Percentiles rank a stretch among this genome's conserved stretches.
These are phyloP conservation scores for Ctenicera cuprea DNA, from an alignment of 2,888 invertebrate species.

Conservation along the genomic window DNA sequence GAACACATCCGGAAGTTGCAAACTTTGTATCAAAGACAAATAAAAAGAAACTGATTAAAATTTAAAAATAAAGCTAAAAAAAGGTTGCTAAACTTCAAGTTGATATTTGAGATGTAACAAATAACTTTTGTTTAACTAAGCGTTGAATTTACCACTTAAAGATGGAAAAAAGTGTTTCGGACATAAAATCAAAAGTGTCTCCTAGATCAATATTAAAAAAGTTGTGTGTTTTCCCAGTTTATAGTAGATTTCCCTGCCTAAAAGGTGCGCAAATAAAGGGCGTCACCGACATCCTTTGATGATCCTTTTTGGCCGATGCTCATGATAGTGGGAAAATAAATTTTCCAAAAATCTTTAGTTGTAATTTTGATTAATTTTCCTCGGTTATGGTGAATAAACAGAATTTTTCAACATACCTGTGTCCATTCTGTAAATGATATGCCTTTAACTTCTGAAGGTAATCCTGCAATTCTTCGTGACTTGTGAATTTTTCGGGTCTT, in stretches of 20 bases:
- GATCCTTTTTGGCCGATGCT: neutral
- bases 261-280: constrained; percentile 4
- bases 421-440: constrained; percentile 46
- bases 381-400: neutral
- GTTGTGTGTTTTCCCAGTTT: neutral
- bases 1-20: no score
- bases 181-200: neutral
- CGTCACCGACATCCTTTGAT: neutral
- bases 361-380: no score
- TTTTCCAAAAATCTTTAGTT: no score
- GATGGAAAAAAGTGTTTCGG: neutral
- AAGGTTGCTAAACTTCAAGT: no score
- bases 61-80: no score
- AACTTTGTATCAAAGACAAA: no score
- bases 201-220: neutral
- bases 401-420: constrained; percentile 38
- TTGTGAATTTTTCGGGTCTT: constrained; percentile 56
- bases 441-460: constrained; percentile 53
- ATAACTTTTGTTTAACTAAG: no score
- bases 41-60: no score
- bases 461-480: constrained; percentile 55
- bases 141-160: no score
- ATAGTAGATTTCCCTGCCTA: neutral
- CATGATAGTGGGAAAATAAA: no score
- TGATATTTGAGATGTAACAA: no score